phyloP scores from a whole-genome alignment of 2,888 invertebrate species.

The Fabriciana adippe region DNA sequence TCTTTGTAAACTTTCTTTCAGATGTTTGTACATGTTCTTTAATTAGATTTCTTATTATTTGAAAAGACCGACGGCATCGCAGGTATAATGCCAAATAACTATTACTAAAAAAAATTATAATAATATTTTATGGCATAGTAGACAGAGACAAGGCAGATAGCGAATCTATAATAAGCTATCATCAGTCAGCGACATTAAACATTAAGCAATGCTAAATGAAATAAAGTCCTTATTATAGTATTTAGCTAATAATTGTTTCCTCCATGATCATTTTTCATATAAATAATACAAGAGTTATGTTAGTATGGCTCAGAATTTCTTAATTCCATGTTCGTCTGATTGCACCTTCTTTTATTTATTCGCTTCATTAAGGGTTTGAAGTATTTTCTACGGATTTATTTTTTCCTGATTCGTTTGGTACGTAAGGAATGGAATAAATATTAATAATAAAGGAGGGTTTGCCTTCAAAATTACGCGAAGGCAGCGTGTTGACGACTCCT shows the following conservation, averaged over 20 bases:
- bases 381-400: slow-evolving; percentile 61
- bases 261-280: neutral
- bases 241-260: neutral
- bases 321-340: slow-evolving; percentile 37
- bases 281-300: slow-evolving; percentile 6
- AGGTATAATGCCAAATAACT: neutral
- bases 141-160: neutral
- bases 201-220: neutral
- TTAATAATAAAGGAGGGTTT: slow-evolving; percentile 81
- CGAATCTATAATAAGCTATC: neutral
- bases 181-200: too few relatives aligned
- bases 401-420: slow-evolving; percentile 62
- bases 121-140: neutral
- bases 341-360: slow-evolving; percentile 59
- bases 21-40: slow-evolving; percentile 40
- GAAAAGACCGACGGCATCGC: neutral
- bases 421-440: slow-evolving; percentile 77
- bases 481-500: slow-evolving; percentile 79
- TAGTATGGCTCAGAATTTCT: slow-evolving; percentile 20
- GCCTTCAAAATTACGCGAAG: slow-evolving; percentile 76
- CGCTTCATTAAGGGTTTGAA: slow-evolving; percentile 68
- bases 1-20: slow-evolving; percentile 62
- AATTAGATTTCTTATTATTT: slow-evolving; percentile 20
- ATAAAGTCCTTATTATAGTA: neutral
- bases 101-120: neutral